phyloP scores from a whole-genome alignment of 2,113 vertebrate genomes.

The Platycercus adscitus region DNA sequence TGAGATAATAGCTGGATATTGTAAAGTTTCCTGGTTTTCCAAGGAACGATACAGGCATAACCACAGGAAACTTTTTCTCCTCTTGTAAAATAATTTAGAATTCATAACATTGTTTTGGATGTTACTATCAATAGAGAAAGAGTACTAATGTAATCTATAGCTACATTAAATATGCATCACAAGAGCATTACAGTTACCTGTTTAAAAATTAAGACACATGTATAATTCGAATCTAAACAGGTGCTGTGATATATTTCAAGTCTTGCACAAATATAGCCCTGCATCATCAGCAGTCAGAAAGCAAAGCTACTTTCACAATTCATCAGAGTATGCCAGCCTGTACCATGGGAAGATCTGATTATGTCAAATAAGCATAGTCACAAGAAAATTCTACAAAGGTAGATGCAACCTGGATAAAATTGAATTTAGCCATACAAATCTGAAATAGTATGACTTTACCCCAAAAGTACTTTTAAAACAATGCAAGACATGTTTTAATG shows the following conservation, averaged over 20 bases:
- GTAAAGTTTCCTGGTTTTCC: neutral
- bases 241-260: neutral
- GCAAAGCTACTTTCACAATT: neutral
- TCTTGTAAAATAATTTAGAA: neutral
- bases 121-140: neutral
- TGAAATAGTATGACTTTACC: neutral
- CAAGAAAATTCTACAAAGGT: slow-evolving; percentile 3
- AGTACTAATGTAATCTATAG: neutral
- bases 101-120: neutral
- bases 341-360: neutral
- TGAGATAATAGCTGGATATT: neutral
- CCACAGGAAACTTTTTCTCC: neutral
- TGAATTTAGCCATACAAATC: slow-evolving; percentile 5
- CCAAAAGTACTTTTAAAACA: neutral
- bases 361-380: neutral
- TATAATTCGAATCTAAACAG: neutral
- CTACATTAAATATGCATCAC: neutral
- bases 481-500: neutral
- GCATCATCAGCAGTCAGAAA: neutral
- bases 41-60: neutral
- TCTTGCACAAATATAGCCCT: neutral
- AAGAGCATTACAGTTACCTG: neutral
- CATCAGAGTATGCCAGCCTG: neutral
- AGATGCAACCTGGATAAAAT: slow-evolving; percentile 28
- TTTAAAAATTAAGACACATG: neutral